These are phyloP conservation scores for Diplolepis rosae DNA, from an alignment of 2,888 invertebrate genomes.

Conservation along the genomic window DNA sequence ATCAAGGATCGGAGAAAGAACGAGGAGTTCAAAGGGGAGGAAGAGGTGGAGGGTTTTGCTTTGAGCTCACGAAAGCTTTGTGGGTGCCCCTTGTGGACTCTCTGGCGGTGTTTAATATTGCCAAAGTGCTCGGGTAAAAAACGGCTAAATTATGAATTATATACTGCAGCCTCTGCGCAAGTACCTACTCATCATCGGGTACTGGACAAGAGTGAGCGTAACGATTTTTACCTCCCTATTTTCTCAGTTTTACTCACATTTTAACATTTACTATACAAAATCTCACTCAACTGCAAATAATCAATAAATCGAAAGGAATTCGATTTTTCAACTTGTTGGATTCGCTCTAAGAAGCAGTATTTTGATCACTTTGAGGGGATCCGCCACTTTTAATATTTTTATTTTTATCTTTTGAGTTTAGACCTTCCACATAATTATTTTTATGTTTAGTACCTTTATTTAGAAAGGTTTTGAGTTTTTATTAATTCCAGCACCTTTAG, in stretches of 20 bases:
- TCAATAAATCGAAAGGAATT: not conserved
- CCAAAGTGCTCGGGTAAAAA: slow-evolving; percentile 69
- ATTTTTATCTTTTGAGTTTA: no score
- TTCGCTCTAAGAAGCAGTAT: no score
- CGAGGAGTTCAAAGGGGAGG: slow-evolving; percentile 29
- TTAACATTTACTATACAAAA: not conserved
- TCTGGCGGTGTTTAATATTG: slow-evolving; percentile 67
- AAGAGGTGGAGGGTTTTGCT: slow-evolving; percentile 59
- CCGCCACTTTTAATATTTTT: no score
- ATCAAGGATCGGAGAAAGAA: slow-evolving; percentile 28
- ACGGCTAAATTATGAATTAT: slow-evolving; percentile 68
- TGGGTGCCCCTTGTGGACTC: slow-evolving; percentile 61
- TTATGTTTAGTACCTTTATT: no score
- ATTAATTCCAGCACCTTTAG: no score
- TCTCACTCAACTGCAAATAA: no score
- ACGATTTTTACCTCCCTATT: slow-evolving; percentile 1
- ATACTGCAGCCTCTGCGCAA: slow-evolving; percentile 47
- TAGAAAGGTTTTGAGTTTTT: no score
- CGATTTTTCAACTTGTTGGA: no score
- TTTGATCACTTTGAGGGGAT: no score
- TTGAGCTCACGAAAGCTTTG: slow-evolving; percentile 69
- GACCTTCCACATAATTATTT: no score
- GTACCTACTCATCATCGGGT: slow-evolving; percentile 51
- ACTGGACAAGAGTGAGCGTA: slow-evolving; percentile 37
- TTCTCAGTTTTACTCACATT: not conserved